Evolutionary conservation across 2,888 invertebrate genomes (phyloP).

Genomic region (Brenthis ino): DNA sequence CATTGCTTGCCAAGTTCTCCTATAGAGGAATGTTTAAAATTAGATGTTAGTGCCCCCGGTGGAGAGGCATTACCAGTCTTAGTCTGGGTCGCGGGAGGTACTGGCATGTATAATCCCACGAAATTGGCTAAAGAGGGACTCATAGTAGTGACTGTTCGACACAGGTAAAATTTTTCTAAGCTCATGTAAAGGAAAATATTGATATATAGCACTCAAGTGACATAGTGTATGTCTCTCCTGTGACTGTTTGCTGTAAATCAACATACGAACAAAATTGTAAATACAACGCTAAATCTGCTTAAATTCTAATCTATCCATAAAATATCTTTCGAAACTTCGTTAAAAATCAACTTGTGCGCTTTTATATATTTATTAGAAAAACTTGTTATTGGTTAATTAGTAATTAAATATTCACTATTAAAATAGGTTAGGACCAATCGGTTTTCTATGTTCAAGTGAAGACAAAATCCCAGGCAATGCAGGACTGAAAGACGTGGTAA

Average conservation of each 20-base stretch:
- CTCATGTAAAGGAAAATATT: too few species aligned
- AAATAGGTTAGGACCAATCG: conserved; percentile 61
- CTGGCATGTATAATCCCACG: conserved; percentile 56
- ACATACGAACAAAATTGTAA: too few species aligned
- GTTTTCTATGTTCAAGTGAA: conserved; percentile 64
- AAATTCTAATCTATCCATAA: too few species aligned
- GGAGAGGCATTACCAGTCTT: conserved; percentile 59
- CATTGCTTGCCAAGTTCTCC: conserved; percentile 53
- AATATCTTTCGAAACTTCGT: too few species aligned
- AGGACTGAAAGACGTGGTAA: conserved; percentile 65
- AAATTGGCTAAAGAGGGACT: conserved; percentile 59
- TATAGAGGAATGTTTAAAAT: conserved; percentile 84
- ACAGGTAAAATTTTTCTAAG: conserved; percentile 52
- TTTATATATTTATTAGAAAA: neutral
- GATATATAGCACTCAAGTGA: too few species aligned
- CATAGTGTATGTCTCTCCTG: too few species aligned
- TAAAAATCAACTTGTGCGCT: too few species aligned
- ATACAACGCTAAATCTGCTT: too few species aligned
- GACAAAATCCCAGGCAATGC: conserved; percentile 69
- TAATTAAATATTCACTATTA: neutral
- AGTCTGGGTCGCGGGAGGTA: conserved; percentile 65
- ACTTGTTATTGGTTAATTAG: neutral
- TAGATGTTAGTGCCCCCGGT: conserved; percentile 84
- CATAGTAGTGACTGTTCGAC: conserved; percentile 62
- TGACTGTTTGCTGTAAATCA: too few species aligned